Base-by-base conservation (phyloP, 1,140 invertebrate genomes). In the Potamilus streckersoni region DNA sequence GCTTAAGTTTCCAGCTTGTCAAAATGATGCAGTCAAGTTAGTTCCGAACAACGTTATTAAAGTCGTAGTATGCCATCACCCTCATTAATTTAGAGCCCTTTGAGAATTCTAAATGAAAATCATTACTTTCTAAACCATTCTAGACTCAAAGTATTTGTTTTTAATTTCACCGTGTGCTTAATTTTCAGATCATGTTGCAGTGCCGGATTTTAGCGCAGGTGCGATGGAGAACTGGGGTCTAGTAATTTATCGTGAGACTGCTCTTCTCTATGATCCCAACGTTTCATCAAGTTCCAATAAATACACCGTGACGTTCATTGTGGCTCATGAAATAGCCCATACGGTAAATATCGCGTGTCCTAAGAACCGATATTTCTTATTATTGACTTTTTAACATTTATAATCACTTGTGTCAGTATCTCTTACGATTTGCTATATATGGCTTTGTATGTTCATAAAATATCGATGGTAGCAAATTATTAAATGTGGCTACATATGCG, bases 181-280 rank as follows among this genome's bases (percentile, higher is more conserved):
- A 71, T 60, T 76, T 75, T 23, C 78, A 89, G 91, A 91, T 82
- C 88, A 91, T 79, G 90, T 91, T n/a, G 89, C 91, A 8, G 87
- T 90, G 14, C 88, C 90, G 31, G 90, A 89, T 75, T 91, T 91
- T 78, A 89, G 87, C 73, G 91, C 87, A n/a, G 90, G 90, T 15
- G 91, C 88, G 15, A 91, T 91, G 90, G 90, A 91, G 72, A 91
- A 91, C 78, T 91, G 90, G 90, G 90, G 90, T 72, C 80, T 90
- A 49, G 85, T 91, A 0, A 85, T 91, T 27, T 91, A 90, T 80
- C 83, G 89, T 58, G 87, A 91, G 75, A 88, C 84, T 19, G 83
- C 87, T n/a, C 77, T 90, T 56, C 80, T 90, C 19, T 88, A 83
- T 72, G 89, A 90, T 74, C 78, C 82, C n/a, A 73, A 85, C 12